Conservation (phyloP, 2,113 vertebrate genomes). For the Cyprinodon brontotheroides region DNA sequence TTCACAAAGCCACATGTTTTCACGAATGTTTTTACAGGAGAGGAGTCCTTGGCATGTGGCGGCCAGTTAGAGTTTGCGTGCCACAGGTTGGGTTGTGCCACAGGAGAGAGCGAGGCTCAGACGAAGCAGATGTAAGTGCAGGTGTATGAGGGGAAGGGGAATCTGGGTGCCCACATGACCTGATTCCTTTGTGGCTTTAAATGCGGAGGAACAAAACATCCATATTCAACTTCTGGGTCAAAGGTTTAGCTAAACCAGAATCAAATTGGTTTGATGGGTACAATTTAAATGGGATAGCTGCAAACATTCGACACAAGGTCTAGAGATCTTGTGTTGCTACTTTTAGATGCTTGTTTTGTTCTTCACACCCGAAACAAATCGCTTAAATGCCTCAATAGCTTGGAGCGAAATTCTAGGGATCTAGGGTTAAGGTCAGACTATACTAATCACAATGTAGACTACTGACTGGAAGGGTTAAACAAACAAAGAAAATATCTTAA, state of each 20-base stretch:
- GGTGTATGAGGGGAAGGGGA: slow-evolving; percentile 43
- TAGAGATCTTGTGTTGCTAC: too few relatives aligned
- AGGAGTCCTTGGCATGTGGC: slow-evolving; percentile 46
- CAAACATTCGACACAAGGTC: neutral
- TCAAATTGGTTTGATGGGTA: neutral
- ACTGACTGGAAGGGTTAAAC: too few relatives aligned
- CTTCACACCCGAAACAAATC: too few relatives aligned
- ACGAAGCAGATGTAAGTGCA: slow-evolving; percentile 57
- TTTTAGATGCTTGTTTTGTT: too few relatives aligned
- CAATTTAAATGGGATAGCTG: neutral
- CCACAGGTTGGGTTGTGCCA: slow-evolving; percentile 41
- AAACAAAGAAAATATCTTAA: too few relatives aligned
- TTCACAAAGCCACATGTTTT: slow-evolving; percentile 23
- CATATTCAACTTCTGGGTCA: neutral
- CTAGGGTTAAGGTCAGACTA: too few relatives aligned
- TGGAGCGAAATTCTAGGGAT: too few relatives aligned
- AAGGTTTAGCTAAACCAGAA: neutral
- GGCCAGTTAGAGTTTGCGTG: slow-evolving; percentile 20
- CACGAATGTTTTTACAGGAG: slow-evolving; percentile 9
- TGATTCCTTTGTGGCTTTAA: neutral
- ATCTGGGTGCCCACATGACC: slow-evolving; percentile 43
- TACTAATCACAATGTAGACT: too few relatives aligned
- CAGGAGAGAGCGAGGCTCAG: slow-evolving; percentile 26
- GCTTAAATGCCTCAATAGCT: too few relatives aligned
- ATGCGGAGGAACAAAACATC: slow-evolving; percentile 8